Conservation (phyloP, 2,113 vertebrate genomes). For the Eptatretus burgeri region DNA sequence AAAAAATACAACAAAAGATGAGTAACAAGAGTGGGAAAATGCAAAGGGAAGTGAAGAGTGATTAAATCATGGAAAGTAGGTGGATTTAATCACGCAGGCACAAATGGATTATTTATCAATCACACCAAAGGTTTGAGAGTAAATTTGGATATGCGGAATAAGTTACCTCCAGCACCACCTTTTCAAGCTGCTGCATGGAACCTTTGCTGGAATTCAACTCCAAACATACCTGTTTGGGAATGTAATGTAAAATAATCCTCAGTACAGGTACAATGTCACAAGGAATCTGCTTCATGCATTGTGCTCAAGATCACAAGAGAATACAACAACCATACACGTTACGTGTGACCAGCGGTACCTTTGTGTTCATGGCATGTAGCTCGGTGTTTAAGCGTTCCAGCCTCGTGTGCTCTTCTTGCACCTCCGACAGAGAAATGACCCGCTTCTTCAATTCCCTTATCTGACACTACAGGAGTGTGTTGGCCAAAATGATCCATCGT, state of each 20-base stretch:
- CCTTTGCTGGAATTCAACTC: slow-evolving; percentile 13
- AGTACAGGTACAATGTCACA: not conserved
- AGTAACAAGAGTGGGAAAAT: too few species aligned
- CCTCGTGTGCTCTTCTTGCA: slow-evolving; percentile 12
- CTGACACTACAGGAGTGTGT: slow-evolving; percentile 11
- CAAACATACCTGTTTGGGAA: slow-evolving; percentile 11
- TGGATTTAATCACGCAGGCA: not conserved
- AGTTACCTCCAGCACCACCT: slow-evolving; percentile 11
- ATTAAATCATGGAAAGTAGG: not conserved
- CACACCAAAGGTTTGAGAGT: not conserved
- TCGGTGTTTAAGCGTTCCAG: slow-evolving; percentile 13
- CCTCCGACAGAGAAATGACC: slow-evolving; percentile 14
- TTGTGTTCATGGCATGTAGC: slow-evolving; percentile 15
- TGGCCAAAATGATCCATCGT: not conserved
- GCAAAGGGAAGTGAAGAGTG: not conserved
- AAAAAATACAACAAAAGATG: not conserved
- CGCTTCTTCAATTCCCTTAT: slow-evolving; percentile 19
- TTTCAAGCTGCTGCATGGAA: slow-evolving; percentile 11
- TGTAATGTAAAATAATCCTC: not conserved
- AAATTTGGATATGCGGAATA: not conserved
- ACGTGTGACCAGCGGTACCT: slow-evolving; percentile 13
- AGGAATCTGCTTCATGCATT: not conserved
- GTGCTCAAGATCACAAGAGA: not conserved
- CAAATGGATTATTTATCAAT: too few species aligned
- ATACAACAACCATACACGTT: not conserved